A percentile compares a stretch with the other conserved stretches of the same genome.
phyloP scores from a whole-genome alignment of 2,113 vertebrate species.

The Perccottus glenii region DNA sequence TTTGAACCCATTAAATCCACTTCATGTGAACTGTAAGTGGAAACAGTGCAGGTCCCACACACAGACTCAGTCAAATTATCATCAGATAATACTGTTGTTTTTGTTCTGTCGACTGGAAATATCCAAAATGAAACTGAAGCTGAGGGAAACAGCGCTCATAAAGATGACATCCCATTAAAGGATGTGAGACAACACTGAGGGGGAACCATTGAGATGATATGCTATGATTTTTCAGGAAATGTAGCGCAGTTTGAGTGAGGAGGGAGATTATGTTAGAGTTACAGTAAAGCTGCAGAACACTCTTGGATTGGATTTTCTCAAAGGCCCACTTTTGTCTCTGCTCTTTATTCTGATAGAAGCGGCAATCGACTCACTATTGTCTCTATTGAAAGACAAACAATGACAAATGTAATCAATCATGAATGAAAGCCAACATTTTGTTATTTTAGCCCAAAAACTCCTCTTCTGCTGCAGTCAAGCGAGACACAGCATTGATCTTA shows the following conservation, averaged over 20 bases:
- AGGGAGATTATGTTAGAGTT: conserved; percentile 40
- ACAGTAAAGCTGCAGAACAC: conserved; percentile 30
- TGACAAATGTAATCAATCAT: conserved; percentile 40
- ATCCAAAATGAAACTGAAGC: conserved; percentile 35
- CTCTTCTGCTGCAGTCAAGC: neutral
- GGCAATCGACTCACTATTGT: conserved; percentile 11
- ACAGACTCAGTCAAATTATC: conserved; percentile 7
- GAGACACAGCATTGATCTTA: neutral
- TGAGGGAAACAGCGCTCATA: conserved; percentile 34
- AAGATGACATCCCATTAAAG: conserved; percentile 40
- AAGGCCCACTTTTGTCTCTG: conserved; percentile 4
- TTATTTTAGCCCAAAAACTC: conserved; percentile 1
- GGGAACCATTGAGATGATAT: conserved; percentile 32
- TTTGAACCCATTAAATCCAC: conserved; percentile 6
- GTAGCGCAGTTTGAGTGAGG: conserved; percentile 10
- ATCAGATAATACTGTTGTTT: conserved; percentile 27
- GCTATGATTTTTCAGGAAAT: conserved; percentile 30
- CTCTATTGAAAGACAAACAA: conserved; percentile 32
- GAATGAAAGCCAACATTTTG: conserved; percentile 9
- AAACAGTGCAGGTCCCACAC: neutral
- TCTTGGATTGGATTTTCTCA: conserved; percentile 25
- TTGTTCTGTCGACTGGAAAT: conserved; percentile 33
- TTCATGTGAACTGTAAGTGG: neutral
- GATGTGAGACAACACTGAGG: conserved; percentile 6
- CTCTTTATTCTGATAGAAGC: conserved; percentile 20